phyloP scores from a whole-genome alignment of 2,797 vertebrate genomes.

The Phrynocephalus vlangalii region DNA sequence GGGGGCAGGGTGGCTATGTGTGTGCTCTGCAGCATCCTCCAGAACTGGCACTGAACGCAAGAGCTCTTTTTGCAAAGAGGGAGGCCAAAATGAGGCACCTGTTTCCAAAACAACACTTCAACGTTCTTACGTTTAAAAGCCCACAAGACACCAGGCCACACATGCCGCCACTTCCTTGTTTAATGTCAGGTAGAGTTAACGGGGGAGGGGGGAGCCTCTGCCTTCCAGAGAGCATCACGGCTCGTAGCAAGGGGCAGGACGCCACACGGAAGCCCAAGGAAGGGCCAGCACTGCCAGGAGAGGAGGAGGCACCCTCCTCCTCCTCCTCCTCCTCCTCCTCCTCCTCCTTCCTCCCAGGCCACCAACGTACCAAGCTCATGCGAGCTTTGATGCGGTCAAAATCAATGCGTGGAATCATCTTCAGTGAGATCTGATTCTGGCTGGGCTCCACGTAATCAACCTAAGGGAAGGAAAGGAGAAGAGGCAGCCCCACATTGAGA shows the following conservation, averaged over 20 bases:
- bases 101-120: not conserved
- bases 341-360: not conserved
- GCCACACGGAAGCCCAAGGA: accelerated
- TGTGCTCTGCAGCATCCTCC: accelerated
- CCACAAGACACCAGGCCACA: not conserved
- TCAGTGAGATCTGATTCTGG: slow-evolving; percentile 96
- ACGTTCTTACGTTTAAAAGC: not conserved
- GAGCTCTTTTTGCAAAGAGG: not conserved
- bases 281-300: accelerated
- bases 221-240: too few species aligned
- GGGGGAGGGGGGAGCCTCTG: too few species aligned
- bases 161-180: not conserved
- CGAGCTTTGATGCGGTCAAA: slow-evolving; percentile 95
- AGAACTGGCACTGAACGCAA: too few species aligned
- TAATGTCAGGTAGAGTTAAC: not conserved
- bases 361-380: slow-evolving; percentile 88
- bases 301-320: too few species aligned
- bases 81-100: not conserved
- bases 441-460: slow-evolving; percentile 98
- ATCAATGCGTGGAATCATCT: slow-evolving; percentile 97
- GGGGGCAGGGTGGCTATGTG: too few species aligned
- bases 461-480: slow-evolving; percentile 66
- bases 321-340: not conserved
- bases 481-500: not conserved
- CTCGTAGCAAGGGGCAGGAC: not conserved